These are phyloP conservation scores for Kryptopterus vitreolus DNA, from an alignment of 2,797 vertebrate genomes.

Conservation along the genomic window DNA sequence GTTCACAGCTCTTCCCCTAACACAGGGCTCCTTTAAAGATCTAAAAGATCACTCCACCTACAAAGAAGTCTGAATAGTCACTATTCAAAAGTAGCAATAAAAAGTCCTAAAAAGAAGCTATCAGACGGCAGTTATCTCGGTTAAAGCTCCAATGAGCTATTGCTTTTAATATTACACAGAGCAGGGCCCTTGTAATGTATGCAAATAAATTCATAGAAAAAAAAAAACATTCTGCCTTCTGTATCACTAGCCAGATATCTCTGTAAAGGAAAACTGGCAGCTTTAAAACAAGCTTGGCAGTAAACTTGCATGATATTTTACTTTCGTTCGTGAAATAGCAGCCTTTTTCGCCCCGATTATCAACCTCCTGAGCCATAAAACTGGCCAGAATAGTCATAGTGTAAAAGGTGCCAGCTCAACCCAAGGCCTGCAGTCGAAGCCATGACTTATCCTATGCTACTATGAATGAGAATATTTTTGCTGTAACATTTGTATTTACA, in stretches of 20 bases:
- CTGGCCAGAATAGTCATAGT: constrained; percentile 62
- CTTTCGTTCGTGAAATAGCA: constrained; percentile 41
- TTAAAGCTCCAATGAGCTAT: constrained; percentile 60
- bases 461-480: constrained; percentile 3
- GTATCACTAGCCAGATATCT: constrained; percentile 40
- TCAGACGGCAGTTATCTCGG: constrained; percentile 41
- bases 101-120: constrained; percentile 62
- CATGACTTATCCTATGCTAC: constrained; percentile 56
- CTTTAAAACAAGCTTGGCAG: constrained; percentile 51
- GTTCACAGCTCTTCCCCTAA: constrained; percentile 64
- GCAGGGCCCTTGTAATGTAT: constrained; percentile 68
- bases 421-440: constrained; percentile 43
- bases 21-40: constrained; percentile 69
- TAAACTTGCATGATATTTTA: constrained; percentile 44
- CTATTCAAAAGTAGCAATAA: constrained; percentile 57
- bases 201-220: constrained; percentile 54
- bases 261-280: constrained; percentile 50
- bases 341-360: constrained; percentile 41
- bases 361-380: constrained; percentile 70
- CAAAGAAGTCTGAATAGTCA: constrained; percentile 46
- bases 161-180: constrained; percentile 65
- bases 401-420: constrained; percentile 48
- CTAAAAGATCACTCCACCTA: constrained; percentile 51
- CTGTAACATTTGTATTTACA: constrained; percentile 47
- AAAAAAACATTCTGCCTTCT: constrained; percentile 45